Percentiles rank a stretch among this genome's conserved stretches.
These are phyloP conservation scores for Pinctada fucata DNA, from an alignment of 2,888 invertebrate genomes.

Conservation along the genomic window DNA sequence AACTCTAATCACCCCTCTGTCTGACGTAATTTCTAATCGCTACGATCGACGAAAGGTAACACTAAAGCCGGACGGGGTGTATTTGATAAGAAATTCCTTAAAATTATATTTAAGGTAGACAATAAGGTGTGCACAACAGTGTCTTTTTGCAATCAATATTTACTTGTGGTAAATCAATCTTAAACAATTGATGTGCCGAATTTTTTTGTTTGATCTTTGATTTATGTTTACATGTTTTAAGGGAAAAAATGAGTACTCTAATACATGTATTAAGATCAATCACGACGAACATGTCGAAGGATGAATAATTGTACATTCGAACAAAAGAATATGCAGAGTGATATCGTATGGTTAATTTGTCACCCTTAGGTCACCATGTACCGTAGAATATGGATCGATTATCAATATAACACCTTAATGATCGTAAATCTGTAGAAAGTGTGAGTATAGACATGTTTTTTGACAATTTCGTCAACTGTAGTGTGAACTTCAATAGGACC, in stretches of 20 bases:
- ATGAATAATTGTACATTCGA: background rate
- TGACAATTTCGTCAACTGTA: conserved; percentile 20
- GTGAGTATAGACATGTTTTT: conserved; percentile 23
- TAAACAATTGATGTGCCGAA: background rate
- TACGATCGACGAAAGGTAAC: too few relatives aligned
- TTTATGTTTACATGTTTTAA: conserved; percentile 18
- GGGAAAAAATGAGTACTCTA: conserved; percentile 4
- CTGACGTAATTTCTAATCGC: too few relatives aligned
- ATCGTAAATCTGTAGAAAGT: conserved; percentile 15
- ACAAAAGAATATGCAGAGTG: background rate
- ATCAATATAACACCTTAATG: conserved; percentile 13
- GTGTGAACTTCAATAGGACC: conserved; percentile 20
- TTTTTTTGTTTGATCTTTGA: conserved; percentile 25
- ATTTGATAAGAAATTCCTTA: too few relatives aligned
- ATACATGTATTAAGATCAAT: conserved; percentile 11
- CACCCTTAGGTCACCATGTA: conserved; percentile 13
- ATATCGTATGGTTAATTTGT: conserved; percentile 1
- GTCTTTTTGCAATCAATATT: too few relatives aligned
- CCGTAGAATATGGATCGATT: conserved; percentile 10
- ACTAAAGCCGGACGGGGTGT: too few relatives aligned
- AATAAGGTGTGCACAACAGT: too few relatives aligned
- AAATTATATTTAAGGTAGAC: too few relatives aligned
- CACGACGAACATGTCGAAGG: conserved; percentile 1
- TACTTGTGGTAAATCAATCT: background rate
- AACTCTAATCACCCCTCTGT: too few relatives aligned